phyloP scores from a whole-genome alignment of 1,140 invertebrate species.

The Panagrolaimus sp. region DNA sequence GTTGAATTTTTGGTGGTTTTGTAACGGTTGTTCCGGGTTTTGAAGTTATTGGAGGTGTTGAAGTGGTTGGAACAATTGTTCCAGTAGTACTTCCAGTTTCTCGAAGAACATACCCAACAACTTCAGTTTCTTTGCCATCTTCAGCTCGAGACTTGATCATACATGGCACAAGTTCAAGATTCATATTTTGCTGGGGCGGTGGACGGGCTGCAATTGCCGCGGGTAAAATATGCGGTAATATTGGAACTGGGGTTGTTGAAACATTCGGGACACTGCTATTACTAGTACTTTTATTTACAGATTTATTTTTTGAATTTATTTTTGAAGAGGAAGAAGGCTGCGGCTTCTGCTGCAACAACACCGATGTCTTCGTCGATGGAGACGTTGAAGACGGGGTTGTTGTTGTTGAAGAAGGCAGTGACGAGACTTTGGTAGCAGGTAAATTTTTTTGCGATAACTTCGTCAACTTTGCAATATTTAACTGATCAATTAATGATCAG shows the following conservation, averaged over 20 bases:
- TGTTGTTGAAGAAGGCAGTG: too few species aligned
- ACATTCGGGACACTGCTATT: conserved; percentile 7
- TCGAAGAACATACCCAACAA: background rate
- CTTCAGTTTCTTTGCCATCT: background rate
- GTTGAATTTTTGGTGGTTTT: background rate
- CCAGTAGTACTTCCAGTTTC: background rate
- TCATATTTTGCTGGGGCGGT: background rate
- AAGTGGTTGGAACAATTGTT: background rate
- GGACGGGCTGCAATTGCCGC: background rate
- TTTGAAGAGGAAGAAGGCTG: too few species aligned
- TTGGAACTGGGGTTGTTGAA: background rate
- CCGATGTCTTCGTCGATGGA: too few species aligned
- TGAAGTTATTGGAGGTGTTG: background rate
- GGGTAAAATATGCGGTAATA: conserved; percentile 6
- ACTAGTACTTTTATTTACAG: background rate
- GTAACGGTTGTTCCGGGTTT: background rate
- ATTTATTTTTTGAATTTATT: too few species aligned
- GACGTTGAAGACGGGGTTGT: too few species aligned
- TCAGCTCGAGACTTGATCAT: background rate
- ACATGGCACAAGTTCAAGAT: conserved; percentile 10
- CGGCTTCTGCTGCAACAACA: too few species aligned
- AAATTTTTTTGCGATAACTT: too few species aligned
- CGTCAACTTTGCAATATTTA: too few species aligned
- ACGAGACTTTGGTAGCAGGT: too few species aligned
- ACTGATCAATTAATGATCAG: too few species aligned